Evolutionary conservation across 2,797 vertebrate species (phyloP).

Genomic region (Sebastes matsubarae): DNA sequence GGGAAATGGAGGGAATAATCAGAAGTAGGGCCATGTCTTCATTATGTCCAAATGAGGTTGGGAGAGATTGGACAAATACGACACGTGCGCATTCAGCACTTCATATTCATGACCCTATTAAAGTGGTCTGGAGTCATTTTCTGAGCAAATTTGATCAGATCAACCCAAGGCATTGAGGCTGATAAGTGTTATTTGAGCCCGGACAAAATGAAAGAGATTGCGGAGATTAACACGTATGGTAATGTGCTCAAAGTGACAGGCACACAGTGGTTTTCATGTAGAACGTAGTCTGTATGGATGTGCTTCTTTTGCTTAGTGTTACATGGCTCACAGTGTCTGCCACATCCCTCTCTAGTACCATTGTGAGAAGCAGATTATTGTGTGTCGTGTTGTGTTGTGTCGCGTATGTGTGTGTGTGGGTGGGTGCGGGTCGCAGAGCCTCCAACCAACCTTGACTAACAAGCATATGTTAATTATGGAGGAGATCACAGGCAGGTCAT

Average conservation of each 20-base stretch:
- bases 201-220: conserved; percentile 44
- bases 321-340: conserved; percentile 47
- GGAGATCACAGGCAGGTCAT: conserved; percentile 97
- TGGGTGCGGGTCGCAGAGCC: conserved; percentile 73
- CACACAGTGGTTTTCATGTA: conserved; percentile 14
- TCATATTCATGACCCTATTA: conserved; percentile 84
- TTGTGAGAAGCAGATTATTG: conserved; percentile 26
- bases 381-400: conserved; percentile 13
- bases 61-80: conserved; percentile 81
- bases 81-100: conserved; percentile 63
- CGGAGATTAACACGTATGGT: conserved; percentile 37
- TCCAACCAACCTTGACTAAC: conserved; percentile 96
- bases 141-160: conserved; percentile 89
- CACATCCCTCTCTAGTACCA: conserved; percentile 18
- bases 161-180: conserved; percentile 53
- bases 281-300: neutral
- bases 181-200: conserved; percentile 68
- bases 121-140: conserved; percentile 88
- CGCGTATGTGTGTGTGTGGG: conserved; percentile 24
- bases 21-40: conserved; percentile 75
- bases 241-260: conserved; percentile 36
- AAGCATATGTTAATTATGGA: conserved; percentile 99
- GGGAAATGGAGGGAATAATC: conserved; percentile 72
- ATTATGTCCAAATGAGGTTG: conserved; percentile 83
- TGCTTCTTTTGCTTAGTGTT: conserved; percentile 27